Evolutionary conservation across 2,888 invertebrate species (phyloP), one percentile per base, ranked within the genome.

Genomic region (Oscheius sp.): DNA sequence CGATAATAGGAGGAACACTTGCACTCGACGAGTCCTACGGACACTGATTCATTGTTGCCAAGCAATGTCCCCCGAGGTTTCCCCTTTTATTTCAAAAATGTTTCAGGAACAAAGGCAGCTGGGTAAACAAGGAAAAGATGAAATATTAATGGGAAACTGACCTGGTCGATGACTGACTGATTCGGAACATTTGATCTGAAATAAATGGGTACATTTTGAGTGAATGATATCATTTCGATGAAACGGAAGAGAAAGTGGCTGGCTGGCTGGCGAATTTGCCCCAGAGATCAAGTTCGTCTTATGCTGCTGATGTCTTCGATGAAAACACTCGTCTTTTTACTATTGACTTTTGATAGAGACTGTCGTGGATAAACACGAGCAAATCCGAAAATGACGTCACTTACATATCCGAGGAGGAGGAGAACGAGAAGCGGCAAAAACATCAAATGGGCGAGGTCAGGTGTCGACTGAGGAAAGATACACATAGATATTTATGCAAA

Each of bases 401-500:
- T 49, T 13, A 49, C 49, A 49, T 49, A 49, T 16, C 49, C 21
- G 49, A 49, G 49, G 49, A 49, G 16, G 21, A 49, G 49, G 5
- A 49, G 49, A 13, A 3, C 16, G 49, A 49, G 5, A 9, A 35
- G 35, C 35, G 35, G 13, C 6, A 21, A 49, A 49, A 49, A 49
- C 49, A 49, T 49, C 21, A n/a, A n/a, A n/a, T n/a, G n/a, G 49
- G 13, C 49, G 49, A 7, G 13, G 49, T 49, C 49, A 49, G 49
- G n/a, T 49, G 49, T 49, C 49, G n/a, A 3, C 13, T 21, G 3
- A 18, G 6, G 49, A 13, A 13, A n/a, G n/a, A n/a, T n/a, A 13
- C 16, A 49, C 6, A 49, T 13, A 49, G 49, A 61, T 59, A 21
- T 59, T 59, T 59, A 43, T 61, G 23, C 45, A 45, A 43, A 61